A percentile compares a stretch with the other conserved stretches of the same genome.
phyloP scores from a whole-genome alignment of 1,140 invertebrate species.

The Euborellia annulipes region DNA sequence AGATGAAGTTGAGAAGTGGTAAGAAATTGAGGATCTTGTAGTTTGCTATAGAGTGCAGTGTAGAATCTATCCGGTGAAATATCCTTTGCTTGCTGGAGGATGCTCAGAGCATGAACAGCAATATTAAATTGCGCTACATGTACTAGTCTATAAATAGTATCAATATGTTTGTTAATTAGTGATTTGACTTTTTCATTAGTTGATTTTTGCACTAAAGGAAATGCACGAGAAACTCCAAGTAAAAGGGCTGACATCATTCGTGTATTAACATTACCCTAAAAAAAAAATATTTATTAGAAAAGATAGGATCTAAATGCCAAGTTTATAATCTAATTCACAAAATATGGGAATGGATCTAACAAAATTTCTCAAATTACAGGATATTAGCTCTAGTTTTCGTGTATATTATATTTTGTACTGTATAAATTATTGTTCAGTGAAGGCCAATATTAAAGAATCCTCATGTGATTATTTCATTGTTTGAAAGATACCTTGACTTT shows the following conservation, averaged over 20 bases:
- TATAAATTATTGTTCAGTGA: too few species aligned
- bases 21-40: conserved; percentile 60
- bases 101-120: conserved; percentile 67
- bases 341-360: too few species aligned
- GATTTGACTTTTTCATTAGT: conserved; percentile 27
- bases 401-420: too few species aligned
- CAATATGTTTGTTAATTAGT: conserved; percentile 45
- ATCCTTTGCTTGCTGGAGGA: conserved; percentile 70
- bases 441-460: too few species aligned
- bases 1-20: conserved; percentile 59
- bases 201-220: conserved; percentile 55
- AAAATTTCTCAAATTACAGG: too few species aligned
- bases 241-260: conserved; percentile 84
- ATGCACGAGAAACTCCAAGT: conserved; percentile 74
- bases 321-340: too few species aligned
- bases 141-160: conserved; percentile 79
- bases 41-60: conserved; percentile 72
- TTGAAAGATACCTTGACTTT: too few species aligned
- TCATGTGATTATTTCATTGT: too few species aligned
- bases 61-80: conserved; percentile 57
- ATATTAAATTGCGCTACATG: conserved; percentile 71
- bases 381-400: too few species aligned
- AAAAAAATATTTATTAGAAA: too few species aligned
- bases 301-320: too few species aligned
- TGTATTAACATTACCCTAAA: conserved; percentile 72